These are phyloP conservation scores for Melangyna quadrimaculata DNA, from an alignment of 2,888 invertebrate species.

Conservation along the genomic window DNA sequence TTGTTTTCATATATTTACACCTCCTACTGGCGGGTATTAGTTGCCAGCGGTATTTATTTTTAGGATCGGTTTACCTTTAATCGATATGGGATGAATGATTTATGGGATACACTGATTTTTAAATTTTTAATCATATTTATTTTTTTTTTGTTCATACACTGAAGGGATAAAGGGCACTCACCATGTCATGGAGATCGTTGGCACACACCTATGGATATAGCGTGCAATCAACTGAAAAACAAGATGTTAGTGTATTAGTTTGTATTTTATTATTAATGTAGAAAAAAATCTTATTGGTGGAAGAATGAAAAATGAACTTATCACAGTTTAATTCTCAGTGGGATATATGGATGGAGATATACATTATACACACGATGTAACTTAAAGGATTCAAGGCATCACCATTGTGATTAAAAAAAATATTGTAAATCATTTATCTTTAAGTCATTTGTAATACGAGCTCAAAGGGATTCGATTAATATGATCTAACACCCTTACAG, in stretches of 20 bases:
- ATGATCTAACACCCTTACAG: not conserved
- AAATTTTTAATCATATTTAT: slow-evolving; percentile 28
- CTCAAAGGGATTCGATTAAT: not conserved
- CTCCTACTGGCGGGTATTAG: not conserved
- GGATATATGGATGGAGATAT: slow-evolving; percentile 31
- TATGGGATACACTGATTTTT: slow-evolving; percentile 19
- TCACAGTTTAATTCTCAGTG: slow-evolving; percentile 45
- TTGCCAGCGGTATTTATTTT: not conserved
- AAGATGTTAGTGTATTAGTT: not conserved
- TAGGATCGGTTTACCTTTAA: slow-evolving; percentile 15
- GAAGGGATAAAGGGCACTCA: slow-evolving; percentile 7
- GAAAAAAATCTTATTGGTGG: not conserved
- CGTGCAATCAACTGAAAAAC: not conserved
- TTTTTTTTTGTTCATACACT: not conserved
- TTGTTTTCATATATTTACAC: not conserved
- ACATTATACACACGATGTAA: not conserved
- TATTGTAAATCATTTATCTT: slow-evolving; percentile 50
- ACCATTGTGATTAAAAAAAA: slow-evolving; percentile 12
- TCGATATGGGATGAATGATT: slow-evolving; percentile 54
- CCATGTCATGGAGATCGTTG: slow-evolving; percentile 53
- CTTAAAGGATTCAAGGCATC: slow-evolving; percentile 33
- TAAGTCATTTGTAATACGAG: slow-evolving; percentile 58
- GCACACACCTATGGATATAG: not conserved
- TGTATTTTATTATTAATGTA: not conserved
- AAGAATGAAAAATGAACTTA: slow-evolving; percentile 59